Evolutionary conservation across 2,888 invertebrate genomes (phyloP), one percentile per base, ranked within the genome.

Genomic region (Diplazon laetatorius): DNA sequence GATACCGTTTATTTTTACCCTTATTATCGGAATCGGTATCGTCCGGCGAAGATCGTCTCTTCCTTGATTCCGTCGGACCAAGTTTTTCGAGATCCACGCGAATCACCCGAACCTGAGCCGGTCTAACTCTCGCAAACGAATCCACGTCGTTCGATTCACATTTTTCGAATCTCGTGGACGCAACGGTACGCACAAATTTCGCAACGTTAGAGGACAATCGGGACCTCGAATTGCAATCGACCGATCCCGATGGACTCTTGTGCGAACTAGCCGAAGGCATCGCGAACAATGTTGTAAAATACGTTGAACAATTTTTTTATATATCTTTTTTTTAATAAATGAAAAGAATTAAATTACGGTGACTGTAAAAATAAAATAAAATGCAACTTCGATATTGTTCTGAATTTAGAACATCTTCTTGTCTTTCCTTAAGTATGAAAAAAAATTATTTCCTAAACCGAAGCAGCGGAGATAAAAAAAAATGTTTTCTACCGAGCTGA

Each of bases 1-100:
- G 1, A 14, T 8, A 25, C 22, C 1, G 14, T 1, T 35, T 46
- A n/a, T 35, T 42, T 14, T 18, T 63, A 76, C 78, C 78, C 25
- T 72, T 55, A 48, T 63, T 79, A 8, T 79, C 75, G 0, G 63
- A 72, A 59, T 79, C 75, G 5, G 75, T 76, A 37, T 79, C 79
- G 50, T 60, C 50, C 6, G 78, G 71, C 3, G 75, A 78, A 9
- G 74, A 71, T 18, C 30, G 65, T 55, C 57, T 71, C 12, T 16
- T 42, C 8, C 35, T 55, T 1, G 73, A 16, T 9, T 18, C 60
- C 25, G 69, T n/a, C n/a, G n/a, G n/a, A n/a, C n/a, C 50, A 60
- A 69, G 22, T 65, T 57, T 55, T 0, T 74, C 68, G 0, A 70
- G 75, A 44, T 39, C 75, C 25, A 63, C 42, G 42, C 55, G 66